phyloP scores from a whole-genome alignment of 2,113 vertebrate species.

The Naja naja region DNA sequence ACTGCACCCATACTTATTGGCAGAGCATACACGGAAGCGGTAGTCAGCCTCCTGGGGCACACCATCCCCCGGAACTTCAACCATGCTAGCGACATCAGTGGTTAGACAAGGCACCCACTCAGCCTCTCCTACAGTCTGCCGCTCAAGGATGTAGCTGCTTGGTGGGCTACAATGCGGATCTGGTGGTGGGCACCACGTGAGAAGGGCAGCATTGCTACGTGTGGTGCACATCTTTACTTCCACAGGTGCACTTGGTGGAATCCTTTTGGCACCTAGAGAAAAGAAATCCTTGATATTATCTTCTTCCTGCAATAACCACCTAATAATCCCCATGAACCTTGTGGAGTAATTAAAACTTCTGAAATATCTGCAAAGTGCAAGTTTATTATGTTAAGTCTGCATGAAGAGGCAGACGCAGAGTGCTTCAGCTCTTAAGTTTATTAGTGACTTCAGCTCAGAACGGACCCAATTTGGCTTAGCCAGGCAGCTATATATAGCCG shows the following conservation, averaged over 20 bases:
- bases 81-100: constrained; percentile 81
- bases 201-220: constrained; percentile 82
- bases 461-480: no score
- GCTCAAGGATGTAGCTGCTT: constrained; percentile 84
- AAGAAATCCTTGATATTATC: neutral
- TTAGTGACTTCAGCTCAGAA: no score
- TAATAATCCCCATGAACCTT: neutral
- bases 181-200: constrained; percentile 85
- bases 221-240: constrained; percentile 83
- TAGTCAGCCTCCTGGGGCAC: constrained; percentile 88
- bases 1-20: constrained; percentile 88
- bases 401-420: no score
- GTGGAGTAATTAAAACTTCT: neutral
- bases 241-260: constrained; percentile 81
- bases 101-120: constrained; percentile 92
- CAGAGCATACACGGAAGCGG: constrained; percentile 84
- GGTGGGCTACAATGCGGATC: constrained; percentile 77
- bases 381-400: no score
- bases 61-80: constrained; percentile 88
- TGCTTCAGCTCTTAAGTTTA: no score
- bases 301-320: neutral
- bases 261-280: constrained; percentile 79
- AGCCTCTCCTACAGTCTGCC: constrained; percentile 80
- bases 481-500: no score
- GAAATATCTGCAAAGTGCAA: neutral